Evolutionary conservation across 2,113 vertebrate species (phyloP).

Genomic region (Formicarius rufipectus): DNA sequence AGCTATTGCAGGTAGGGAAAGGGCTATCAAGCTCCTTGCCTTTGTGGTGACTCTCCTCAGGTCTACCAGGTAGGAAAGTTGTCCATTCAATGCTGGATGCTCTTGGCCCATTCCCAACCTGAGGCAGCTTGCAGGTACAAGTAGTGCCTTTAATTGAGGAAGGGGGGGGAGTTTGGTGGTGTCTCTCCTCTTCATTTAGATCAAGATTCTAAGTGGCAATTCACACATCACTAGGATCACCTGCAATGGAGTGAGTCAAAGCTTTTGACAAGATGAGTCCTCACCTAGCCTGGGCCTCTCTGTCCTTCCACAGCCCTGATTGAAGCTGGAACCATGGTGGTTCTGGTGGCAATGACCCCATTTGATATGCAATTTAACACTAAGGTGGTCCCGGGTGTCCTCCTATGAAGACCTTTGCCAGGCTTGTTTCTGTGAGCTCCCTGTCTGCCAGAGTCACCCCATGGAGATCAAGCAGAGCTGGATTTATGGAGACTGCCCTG

Average conservation of each 20-base stretch:
- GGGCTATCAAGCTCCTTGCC: background rate
- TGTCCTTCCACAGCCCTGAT: background rate
- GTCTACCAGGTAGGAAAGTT: background rate
- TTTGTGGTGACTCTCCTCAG: background rate
- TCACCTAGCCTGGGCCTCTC: background rate
- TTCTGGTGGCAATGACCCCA: background rate
- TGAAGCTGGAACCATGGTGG: background rate
- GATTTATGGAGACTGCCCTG: background rate
- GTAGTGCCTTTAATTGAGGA: background rate
- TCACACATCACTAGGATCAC: background rate
- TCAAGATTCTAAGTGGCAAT: background rate
- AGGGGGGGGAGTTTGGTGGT: background rate
- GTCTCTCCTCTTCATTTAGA: background rate
- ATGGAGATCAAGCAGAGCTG: background rate
- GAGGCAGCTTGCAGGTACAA: background rate
- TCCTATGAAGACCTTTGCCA: background rate
- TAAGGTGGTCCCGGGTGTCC: background rate
- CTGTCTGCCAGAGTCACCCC: background rate
- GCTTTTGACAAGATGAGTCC: background rate
- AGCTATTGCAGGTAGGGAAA: rapidly evolving
- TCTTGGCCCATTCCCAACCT: background rate
- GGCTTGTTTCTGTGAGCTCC: background rate
- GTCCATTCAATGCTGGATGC: background rate
- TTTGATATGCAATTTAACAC: background rate
- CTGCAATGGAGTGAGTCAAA: background rate